phyloP scores from a whole-genome alignment of 1,140 invertebrate genomes.

The Gerris buenoi region DNA sequence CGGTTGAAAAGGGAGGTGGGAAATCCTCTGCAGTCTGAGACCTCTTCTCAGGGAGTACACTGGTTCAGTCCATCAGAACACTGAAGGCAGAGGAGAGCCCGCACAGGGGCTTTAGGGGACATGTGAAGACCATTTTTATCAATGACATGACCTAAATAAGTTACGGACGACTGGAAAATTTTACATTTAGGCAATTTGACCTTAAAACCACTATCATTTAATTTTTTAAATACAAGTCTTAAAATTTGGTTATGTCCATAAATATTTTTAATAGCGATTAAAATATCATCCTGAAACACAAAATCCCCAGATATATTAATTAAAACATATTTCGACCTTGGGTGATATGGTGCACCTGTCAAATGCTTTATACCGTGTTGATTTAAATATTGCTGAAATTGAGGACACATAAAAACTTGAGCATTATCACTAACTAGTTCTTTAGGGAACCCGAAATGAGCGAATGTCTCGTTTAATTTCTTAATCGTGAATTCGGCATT shows the following conservation, averaged over 20 bases:
- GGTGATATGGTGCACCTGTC: background rate
- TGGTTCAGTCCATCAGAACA: no score
- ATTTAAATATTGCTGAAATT: no score
- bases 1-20: no score
- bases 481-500: no score
- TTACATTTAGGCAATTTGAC: background rate
- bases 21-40: no score
- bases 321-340: constrained; percentile 1
- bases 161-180: background rate
- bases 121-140: constrained; percentile 3
- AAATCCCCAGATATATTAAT: background rate
- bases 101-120: background rate
- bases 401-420: no score
- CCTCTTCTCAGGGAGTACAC: no score
- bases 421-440: no score
- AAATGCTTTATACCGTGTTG: no score
- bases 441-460: no score
- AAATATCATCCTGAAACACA: constrained; percentile 12
- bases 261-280: background rate
- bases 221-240: background rate
- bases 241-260: background rate
- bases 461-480: no score
- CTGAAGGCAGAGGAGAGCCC: no score
- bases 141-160: constrained; percentile 5
- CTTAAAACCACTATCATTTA: background rate